Evolutionary conservation across 1,140 invertebrate species (phyloP), one percentile per base, ranked within the genome.

Genomic region (Sitobion miscanthi): DNA sequence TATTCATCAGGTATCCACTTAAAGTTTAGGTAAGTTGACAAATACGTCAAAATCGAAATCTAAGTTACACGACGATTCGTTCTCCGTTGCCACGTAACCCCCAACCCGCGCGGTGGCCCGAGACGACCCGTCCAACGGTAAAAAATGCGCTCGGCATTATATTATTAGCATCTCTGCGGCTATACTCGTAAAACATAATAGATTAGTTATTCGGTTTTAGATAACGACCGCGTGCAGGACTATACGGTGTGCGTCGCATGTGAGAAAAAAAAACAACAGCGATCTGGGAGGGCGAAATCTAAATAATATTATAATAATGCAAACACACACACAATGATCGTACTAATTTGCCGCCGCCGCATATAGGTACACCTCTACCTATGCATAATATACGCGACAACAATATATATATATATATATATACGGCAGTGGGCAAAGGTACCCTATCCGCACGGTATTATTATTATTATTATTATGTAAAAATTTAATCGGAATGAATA

Each of bases 221-320:
- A 86, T 87, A 89, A 57, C 87, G 87, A 88, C 30, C n/a, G 7
- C 17, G 35, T 23, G 35, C 35, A 35, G 42, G 42, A 14, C 45
- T 45, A 7, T 38, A 21, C 21, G 83, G 21, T 23, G 62, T 77
- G 62, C 62, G 88, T 57, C 5, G 2, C 21, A 83, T 85, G 91
- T 93, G 91, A 93, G 91, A 93, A 93, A 92, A 92, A 62, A 91
- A 85, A 92, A 92, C 77, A 90, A 85, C 49, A 25, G 82, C 90
- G 23, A 57, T 52, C 25, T 86, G 91, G 91, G 91, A 93, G 91
- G 91, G 91, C 91, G 20, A 82, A 82, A 77, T 83, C n/a, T 83
- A 83, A 47, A 52, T 52, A 89, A 54, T 49, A 69, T 35, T 35
- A 54, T 35, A n/a, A 54, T 35, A n/a, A n/a, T 77, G 62, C 49